phyloP scores from a whole-genome alignment of 37 sponge, comb jelly and placozoan species.

The Geodia barretti region DNA sequence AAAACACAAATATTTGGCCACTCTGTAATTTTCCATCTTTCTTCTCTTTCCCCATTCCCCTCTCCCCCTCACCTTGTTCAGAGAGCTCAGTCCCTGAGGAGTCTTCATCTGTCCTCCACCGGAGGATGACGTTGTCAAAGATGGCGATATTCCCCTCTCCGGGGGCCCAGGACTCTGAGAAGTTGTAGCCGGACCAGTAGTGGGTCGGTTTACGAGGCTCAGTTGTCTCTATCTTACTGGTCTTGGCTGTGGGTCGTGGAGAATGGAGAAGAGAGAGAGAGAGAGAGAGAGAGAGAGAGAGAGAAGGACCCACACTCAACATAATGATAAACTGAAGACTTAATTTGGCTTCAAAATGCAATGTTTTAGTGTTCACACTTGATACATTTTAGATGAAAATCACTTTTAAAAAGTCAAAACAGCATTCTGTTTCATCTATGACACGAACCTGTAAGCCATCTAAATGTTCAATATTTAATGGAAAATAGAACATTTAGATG shows the following conservation, averaged over 20 bases:
- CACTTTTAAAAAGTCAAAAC: too few species aligned
- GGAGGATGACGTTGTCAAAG: not conserved
- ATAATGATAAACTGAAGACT: not conserved
- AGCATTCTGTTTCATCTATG: too few species aligned
- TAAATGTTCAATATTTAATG: too few species aligned
- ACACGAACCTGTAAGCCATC: too few species aligned
- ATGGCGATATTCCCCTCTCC: not conserved
- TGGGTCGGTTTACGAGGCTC: slow-evolving; percentile 46
- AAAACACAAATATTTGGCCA: too few species aligned
- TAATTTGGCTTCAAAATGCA: too few species aligned
- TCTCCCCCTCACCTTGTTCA: slow-evolving; percentile 18
- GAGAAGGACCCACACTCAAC: not conserved
- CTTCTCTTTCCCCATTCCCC: not conserved
- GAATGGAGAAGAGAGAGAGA: not conserved
- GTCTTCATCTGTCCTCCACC: not conserved
- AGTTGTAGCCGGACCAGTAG: slow-evolving; percentile 43
- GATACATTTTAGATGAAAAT: too few species aligned
- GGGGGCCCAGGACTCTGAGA: slow-evolving; percentile 60
- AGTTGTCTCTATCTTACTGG: slow-evolving; percentile 25
- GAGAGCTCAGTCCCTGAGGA: slow-evolving; percentile 42
- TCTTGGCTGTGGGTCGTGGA: slow-evolving; percentile 43
- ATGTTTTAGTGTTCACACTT: too few species aligned
- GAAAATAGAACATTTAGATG: too few species aligned
- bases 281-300: slow-evolving; percentile 9
- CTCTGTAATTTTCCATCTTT: too few species aligned